phyloP scores from a whole-genome alignment of 2,113 vertebrate species.

The Xiphorhynchus elegans region DNA sequence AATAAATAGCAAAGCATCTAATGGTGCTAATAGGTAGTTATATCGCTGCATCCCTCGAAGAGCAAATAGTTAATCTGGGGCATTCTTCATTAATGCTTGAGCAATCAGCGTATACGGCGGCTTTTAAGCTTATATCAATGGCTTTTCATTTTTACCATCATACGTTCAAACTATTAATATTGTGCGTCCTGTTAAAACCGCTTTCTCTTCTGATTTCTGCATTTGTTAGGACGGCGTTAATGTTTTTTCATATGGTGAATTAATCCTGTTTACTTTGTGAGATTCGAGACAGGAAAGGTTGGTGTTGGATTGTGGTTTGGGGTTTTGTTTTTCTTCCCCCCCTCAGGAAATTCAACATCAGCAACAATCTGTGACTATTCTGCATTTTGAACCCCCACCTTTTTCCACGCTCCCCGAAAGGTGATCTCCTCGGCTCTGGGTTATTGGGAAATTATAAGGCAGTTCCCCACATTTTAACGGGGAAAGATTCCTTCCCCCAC shows the following conservation, averaged over 20 bases:
- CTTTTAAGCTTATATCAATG: slow-evolving; percentile 35
- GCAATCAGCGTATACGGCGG: slow-evolving; percentile 45
- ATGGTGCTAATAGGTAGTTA: slow-evolving; percentile 46
- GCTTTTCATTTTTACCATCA: slow-evolving; percentile 38
- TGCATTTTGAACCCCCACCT: neutral
- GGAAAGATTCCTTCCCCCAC: neutral
- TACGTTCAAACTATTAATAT: slow-evolving; percentile 28
- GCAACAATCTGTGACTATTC: neutral
- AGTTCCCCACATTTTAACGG: neutral
- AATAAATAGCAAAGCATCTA: slow-evolving; percentile 56
- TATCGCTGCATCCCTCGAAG: slow-evolving; percentile 30
- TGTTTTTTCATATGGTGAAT: slow-evolving; percentile 58
- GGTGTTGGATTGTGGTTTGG: slow-evolving; percentile 3
- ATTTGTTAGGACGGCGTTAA: neutral
- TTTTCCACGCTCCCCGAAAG: neutral
- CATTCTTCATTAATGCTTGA: slow-evolving; percentile 68
- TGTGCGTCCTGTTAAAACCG: neutral
- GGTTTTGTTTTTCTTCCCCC: neutral
- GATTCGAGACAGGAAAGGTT: slow-evolving; percentile 47
- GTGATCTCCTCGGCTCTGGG: slow-evolving; percentile 1
- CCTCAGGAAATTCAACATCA: slow-evolving; percentile 49
- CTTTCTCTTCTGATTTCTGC: slow-evolving; percentile 42
- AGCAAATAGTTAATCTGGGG: slow-evolving; percentile 59
- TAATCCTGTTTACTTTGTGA: slow-evolving; percentile 67
- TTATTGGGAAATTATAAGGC: neutral